Conservation (phyloP, 2,113 vertebrate genomes). For the Falco punctatus region DNA sequence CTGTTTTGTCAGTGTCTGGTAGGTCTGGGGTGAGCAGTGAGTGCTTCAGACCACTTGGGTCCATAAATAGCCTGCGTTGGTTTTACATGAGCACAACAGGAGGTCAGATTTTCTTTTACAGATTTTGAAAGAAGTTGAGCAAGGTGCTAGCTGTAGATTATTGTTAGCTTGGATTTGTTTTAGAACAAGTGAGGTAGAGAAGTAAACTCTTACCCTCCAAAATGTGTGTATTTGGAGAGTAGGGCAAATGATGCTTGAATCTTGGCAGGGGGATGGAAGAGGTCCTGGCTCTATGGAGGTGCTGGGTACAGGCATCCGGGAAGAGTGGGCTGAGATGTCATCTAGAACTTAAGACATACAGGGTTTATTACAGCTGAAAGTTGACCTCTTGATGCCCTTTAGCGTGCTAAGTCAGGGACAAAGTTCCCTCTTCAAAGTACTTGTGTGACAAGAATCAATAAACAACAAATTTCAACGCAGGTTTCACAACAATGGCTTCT, state of each 20-base stretch:
- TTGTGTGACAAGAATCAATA: conserved; percentile 88
- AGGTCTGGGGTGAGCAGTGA: not conserved
- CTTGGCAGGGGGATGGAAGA: rapidly evolving
- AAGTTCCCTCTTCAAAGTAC: conserved; percentile 77
- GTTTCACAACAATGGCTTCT: conserved; percentile 75
- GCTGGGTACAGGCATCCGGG: not conserved
- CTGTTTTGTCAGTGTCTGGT: not conserved
- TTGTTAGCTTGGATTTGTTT: not conserved
- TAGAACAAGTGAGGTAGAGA: not conserved
- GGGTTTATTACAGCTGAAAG: not conserved
- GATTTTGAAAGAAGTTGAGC: not conserved
- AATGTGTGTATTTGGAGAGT: not conserved
- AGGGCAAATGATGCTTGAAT: not conserved
- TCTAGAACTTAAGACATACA: not conserved
- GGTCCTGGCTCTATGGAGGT: not conserved
- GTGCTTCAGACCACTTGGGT: not conserved
- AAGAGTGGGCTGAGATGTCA: not conserved
- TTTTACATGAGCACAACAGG: not conserved
- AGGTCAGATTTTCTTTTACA: not conserved
- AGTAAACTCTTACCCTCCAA: not conserved
- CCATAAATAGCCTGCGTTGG: rapidly evolving
- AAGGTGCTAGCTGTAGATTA: not conserved
- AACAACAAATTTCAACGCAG: conserved; percentile 71
- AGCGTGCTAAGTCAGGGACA: conserved; percentile 78
- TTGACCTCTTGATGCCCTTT: conserved; percentile 73